A percentile compares a stretch with the other conserved stretches of the same genome.
Evolutionary conservation across 1,140 invertebrate species (phyloP).

Genomic region (Halesus radiatus): DNA sequence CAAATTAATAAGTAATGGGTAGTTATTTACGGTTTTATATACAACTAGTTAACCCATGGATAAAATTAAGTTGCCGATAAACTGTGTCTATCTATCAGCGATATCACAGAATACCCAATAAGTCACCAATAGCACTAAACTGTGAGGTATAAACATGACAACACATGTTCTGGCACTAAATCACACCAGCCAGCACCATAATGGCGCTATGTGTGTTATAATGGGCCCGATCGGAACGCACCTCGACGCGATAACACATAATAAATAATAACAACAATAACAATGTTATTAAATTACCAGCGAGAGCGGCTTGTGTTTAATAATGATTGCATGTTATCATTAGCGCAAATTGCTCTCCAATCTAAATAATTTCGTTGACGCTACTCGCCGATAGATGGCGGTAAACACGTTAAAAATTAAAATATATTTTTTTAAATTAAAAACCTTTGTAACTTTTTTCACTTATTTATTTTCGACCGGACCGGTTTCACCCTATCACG

Average conservation of each 20-base stretch:
- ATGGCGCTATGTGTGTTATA: neutral
- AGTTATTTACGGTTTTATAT: neutral
- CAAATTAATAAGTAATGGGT: neutral
- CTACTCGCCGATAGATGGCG: neutral
- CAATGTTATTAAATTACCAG: neutral
- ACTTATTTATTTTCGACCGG: too few species aligned
- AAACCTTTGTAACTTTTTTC: too few species aligned
- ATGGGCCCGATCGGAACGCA: too few species aligned
- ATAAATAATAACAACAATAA: neutral
- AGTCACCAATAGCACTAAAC: neutral
- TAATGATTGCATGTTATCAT: constrained; percentile 5
- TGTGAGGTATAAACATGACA: neutral
- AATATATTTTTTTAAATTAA: too few species aligned
- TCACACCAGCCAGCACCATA: neutral
- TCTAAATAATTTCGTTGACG: neutral
- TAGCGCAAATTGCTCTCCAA: neutral
- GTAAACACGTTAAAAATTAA: neutral
- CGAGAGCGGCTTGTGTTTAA: neutral
- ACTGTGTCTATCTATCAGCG: neutral
- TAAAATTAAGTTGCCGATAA: neutral
- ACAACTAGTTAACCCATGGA: neutral
- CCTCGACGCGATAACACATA: neutral
- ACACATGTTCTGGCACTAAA: neutral
- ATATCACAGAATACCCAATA: neutral
- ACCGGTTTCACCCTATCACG: too few species aligned